Base-by-base conservation (phyloP, 1,140 invertebrate species). In the Heliconius nattereri region DNA sequence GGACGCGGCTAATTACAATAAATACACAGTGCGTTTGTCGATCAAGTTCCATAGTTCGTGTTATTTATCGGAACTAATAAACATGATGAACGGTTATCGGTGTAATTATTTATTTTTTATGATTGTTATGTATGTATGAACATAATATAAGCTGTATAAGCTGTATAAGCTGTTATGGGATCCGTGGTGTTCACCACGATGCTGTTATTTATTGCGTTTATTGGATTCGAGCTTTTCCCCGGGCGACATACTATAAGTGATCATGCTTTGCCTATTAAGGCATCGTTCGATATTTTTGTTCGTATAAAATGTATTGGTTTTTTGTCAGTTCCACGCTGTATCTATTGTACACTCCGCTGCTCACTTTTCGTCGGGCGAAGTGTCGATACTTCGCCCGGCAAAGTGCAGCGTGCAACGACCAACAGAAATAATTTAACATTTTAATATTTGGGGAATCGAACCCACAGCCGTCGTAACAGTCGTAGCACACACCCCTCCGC, bases 41-140 rank as follows among this genome's bases (percentile, higher is more conserved):
- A 94, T 94, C 91, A 94, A 88, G 90, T 89, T 85, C 86, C 85
- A 92, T 89, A 90, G 85, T 89, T 92, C 84, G 83, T 89, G 84
- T 91, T 88, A 93, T 93, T 94, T 94, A 93, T 92, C 84, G 87
- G 83, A 87, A 91, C 92, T 89, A 94, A 94, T 93, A 93, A 91
- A 91, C 81, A 86, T 93, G 92, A 94, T 91, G 84, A 91, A 94
- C 91, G 92, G 87, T 91, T 92, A 94, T 91, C 87, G 87, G 85
- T 80, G 82, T 83, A 89, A 86, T 86, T 87, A 85, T 89, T 86
- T 92, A 90, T 89, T 89, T 86, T 85, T 85, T 87, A 84, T 86
- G 83, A 82, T 86, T 84, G 78, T 73, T 81, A 78, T 76, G 78
- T 87, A 89, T 84, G 85, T 88, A 88, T 88, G 40, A 45, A 89